Base-by-base conservation (phyloP, 1,140 invertebrate genomes). In the Tetragnatha versicolor region DNA sequence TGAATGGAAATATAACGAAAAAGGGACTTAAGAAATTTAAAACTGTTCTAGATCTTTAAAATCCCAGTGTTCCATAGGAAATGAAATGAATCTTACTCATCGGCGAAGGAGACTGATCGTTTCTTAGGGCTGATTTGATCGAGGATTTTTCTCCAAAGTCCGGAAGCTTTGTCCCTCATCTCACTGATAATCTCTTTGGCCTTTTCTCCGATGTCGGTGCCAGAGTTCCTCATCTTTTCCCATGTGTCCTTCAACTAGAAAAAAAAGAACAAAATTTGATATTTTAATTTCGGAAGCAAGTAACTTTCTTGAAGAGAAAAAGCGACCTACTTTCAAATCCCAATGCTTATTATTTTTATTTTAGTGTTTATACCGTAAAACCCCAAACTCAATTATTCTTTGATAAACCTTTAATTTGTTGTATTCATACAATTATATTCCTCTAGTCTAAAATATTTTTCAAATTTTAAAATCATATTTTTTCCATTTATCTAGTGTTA, bases 161-260 rank as follows among this genome's bases (percentile, higher is more conserved):
- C 27, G 68, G 86, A 82, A 1, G 94, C 66, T 84, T 92, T 89
- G 3, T 84, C 58, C 37, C 33, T 65, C 22, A 65, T 4, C 17
- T 29, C 17, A 17, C 37, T 33, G 4, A 61, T 37, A 1, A 61
- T 17, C 20, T 31, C 58, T 7, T 20, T 61, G 58, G 58, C 14
- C 10, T 47, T 79, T 31, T 79, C 37, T 3, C 65, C 65, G 0
- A 79, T 14, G 60, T 79, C 76, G 27, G 65, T 68, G 20, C 33
- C 33, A 2, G 33, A 9, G 14, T 60, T 31, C 6, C 14, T 60
- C 27, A 60, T 12, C 31, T 60, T 60, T 27, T 14, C 55, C 2
- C 55, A 17, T 3, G 33, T 31, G n/a, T 60, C 55, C 55, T 60
- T 60, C 27, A 60, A 3, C 55, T 60, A n/a, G 0, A n/a, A 60